Percentiles rank a stretch among this genome's conserved stretches.
phyloP scores from a whole-genome alignment of 2,797 vertebrate species.

The Mallotus villosus region DNA sequence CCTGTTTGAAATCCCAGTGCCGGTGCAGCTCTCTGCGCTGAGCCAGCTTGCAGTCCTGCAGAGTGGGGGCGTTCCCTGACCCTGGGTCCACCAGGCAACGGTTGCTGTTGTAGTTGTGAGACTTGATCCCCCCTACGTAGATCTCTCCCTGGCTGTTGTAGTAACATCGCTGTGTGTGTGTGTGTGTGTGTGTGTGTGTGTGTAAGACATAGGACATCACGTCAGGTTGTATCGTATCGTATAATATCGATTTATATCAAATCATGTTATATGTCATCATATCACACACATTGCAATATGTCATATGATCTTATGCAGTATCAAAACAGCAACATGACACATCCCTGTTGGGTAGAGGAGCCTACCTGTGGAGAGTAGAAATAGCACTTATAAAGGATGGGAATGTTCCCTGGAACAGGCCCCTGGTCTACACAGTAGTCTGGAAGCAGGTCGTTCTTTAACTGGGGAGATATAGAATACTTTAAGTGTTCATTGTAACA shows the following conservation, averaged over 20 bases:
- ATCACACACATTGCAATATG: not conserved
- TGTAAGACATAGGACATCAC: not conserved
- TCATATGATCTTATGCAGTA: not conserved
- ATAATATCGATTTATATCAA: not conserved
- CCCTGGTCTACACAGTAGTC: slow-evolving; percentile 49
- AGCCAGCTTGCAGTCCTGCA: slow-evolving; percentile 43
- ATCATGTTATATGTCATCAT: not conserved
- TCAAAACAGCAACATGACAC: not conserved
- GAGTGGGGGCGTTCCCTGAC: slow-evolving; percentile 30
- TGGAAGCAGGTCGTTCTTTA: slow-evolving; percentile 34
- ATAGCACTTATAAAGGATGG: slow-evolving; percentile 45
- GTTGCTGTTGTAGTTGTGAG: slow-evolving; percentile 52
- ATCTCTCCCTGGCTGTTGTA: slow-evolving; percentile 48
- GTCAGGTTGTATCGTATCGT: not conserved
- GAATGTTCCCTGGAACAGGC: slow-evolving; percentile 43
- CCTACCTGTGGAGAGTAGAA: slow-evolving; percentile 45
- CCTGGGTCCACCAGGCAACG: slow-evolving; percentile 52
- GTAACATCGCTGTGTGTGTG: slow-evolving; percentile 40
- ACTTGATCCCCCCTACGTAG: slow-evolving; percentile 45
- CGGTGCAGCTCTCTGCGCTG: slow-evolving; percentile 30
- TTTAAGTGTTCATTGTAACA: too few species aligned
- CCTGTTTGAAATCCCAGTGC: slow-evolving; percentile 60
- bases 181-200: not conserved
- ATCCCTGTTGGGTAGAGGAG: not conserved
- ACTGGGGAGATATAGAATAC: slow-evolving; percentile 19